Evolutionary conservation across 2,113 vertebrate genomes (phyloP).

Genomic region (Crocuta crocuta): DNA sequence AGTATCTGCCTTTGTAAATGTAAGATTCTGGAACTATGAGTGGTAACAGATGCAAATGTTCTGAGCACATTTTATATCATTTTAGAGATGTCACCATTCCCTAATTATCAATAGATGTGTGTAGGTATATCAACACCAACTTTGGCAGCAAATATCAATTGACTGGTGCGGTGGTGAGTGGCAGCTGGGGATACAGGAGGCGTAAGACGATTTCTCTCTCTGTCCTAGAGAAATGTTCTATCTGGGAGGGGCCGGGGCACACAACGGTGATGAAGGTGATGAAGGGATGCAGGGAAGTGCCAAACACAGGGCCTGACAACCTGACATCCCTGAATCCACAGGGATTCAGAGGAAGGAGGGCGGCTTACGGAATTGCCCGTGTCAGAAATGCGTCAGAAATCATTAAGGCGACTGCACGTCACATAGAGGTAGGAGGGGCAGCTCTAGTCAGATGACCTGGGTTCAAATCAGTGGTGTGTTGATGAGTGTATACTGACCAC

Average conservation of each 20-base stretch:
- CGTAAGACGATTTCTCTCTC: too few relatives aligned
- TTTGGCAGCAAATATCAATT: neutral
- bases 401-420: neutral
- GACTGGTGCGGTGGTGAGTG: too few relatives aligned
- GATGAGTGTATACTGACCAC: neutral
- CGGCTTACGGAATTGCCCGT: neutral
- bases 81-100: neutral
- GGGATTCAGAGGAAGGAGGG: neutral
- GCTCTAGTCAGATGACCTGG: neutral
- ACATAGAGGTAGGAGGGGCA: neutral
- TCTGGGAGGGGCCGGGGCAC: neutral
- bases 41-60: neutral
- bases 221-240: neutral
- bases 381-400: neutral
- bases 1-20: neutral
- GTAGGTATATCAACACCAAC: neutral
- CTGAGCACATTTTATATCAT: neutral
- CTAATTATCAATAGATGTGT: neutral
- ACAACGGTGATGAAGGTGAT: neutral
- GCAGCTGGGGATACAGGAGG: neutral
- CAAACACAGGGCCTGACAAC: neutral
- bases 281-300: neutral
- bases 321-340: too few relatives aligned
- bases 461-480: neutral
- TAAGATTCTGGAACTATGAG: neutral